Percentiles rank a stretch among this genome's conserved stretches.
phyloP scores from a whole-genome alignment of 2,888 invertebrate genomes.

The Macrosiphum euphorbiae region DNA sequence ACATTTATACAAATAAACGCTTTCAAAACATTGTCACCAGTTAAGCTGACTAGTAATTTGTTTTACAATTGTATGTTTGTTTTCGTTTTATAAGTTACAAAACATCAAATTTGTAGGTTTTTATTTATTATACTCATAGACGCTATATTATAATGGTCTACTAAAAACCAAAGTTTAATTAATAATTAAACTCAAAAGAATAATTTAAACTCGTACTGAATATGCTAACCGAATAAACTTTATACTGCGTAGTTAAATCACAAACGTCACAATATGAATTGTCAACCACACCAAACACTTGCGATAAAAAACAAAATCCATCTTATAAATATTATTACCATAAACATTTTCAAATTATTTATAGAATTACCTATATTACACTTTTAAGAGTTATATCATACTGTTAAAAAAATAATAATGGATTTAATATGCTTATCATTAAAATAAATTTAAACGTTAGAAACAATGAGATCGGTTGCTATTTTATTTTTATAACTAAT shows the following conservation, averaged over 20 bases:
- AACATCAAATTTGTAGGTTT: neutral
- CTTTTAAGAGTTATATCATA: neutral
- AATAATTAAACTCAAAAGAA: neutral
- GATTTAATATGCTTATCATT: neutral
- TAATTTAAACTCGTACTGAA: neutral
- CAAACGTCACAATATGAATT: neutral
- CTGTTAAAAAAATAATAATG: neutral
- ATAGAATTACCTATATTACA: neutral
- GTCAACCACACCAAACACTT: neutral
- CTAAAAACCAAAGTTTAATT: neutral
- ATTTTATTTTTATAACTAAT: neutral
- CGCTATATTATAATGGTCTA: neutral
- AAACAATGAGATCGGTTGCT: neutral
- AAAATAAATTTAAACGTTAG: neutral
- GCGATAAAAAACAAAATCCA: neutral
- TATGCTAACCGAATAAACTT: neutral
- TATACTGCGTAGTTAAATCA: neutral
- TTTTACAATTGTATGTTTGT: neutral
- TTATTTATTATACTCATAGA: neutral
- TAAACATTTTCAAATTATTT: neutral
- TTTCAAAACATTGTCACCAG: constrained; percentile 46
- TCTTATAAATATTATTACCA: neutral
- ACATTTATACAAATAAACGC: constrained; percentile 18
- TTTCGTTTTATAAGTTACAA: neutral
- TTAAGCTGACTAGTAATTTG: neutral